Evolutionary conservation across 2,888 invertebrate species (phyloP).

Genomic region (Beris chalybata): DNA sequence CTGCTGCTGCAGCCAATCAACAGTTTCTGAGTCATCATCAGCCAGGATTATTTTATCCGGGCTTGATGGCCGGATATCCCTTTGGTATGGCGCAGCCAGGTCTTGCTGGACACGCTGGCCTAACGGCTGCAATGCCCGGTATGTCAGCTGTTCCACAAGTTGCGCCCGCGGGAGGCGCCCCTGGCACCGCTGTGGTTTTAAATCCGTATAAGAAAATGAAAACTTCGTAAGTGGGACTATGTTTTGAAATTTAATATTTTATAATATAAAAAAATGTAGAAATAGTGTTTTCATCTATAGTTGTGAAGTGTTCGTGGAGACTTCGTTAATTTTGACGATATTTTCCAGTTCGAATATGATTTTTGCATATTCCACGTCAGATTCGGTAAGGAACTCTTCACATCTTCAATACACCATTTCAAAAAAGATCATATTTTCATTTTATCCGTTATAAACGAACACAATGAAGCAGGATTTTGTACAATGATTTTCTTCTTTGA

Average conservation of each 20-base stretch:
- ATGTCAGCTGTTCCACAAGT: constrained; percentile 38
- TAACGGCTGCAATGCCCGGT: constrained; percentile 23
- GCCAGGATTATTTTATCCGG: constrained; percentile 54
- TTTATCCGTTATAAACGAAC: too few species aligned
- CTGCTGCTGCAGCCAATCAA: constrained; percentile 43
- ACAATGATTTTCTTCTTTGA: too few species aligned
- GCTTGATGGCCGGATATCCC: constrained; percentile 59
- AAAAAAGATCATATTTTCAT: too few species aligned
- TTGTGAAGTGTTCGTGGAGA: neutral
- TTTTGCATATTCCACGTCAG: too few species aligned
- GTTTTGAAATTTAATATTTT: too few species aligned
- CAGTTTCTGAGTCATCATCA: constrained; percentile 39
- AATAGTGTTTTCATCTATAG: too few species aligned
- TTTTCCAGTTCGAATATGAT: neutral
- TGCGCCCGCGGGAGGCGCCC: constrained; percentile 39
- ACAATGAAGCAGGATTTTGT: too few species aligned
- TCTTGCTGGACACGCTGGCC: constrained; percentile 25
- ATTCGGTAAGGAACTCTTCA: too few species aligned
- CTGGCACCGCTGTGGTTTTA: constrained; percentile 60
- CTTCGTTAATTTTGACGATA: neutral
- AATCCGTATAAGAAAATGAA: constrained; percentile 92
- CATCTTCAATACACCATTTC: too few species aligned
- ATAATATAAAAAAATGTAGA: too few species aligned
- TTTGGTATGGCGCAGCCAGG: constrained; percentile 58
- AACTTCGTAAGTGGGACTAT: constrained; percentile 60